Evolutionary conservation across 2,113 vertebrate species (phyloP).

Genomic region (Paramormyrops kingsleyae): DNA sequence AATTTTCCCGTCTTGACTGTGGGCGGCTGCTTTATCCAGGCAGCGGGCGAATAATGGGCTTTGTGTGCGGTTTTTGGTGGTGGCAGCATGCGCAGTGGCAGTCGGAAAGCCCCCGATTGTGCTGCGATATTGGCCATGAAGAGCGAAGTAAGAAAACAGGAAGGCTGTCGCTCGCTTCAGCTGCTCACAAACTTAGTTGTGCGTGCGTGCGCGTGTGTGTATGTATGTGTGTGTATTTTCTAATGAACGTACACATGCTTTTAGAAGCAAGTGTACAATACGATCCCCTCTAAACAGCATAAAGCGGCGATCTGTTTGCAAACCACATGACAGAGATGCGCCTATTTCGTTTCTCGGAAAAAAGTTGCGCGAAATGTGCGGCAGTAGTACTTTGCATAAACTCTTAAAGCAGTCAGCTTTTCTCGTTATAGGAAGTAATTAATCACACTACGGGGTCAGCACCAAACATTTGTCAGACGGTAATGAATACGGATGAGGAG

Average conservation of each 20-base stretch:
- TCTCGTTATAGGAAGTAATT: background rate
- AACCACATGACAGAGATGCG: background rate
- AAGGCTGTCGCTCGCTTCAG: background rate
- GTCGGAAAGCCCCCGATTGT: slow-evolving; percentile 13
- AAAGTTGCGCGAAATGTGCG: background rate
- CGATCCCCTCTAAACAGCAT: background rate
- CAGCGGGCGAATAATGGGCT: background rate
- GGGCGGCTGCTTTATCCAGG: background rate
- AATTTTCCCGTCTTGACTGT: background rate
- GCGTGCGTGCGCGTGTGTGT: background rate
- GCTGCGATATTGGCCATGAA: slow-evolving; percentile 5
- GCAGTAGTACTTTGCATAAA: background rate
- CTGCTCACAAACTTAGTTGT: background rate
- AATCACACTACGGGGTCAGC: background rate
- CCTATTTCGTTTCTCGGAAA: background rate
- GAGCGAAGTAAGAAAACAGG: slow-evolving; percentile 1
- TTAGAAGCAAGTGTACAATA: background rate
- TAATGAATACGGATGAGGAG: background rate
- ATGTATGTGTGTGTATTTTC: background rate
- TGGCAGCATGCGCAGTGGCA: background rate
- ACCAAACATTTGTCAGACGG: background rate
- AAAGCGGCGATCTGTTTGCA: background rate
- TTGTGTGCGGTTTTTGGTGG: slow-evolving; percentile 1
- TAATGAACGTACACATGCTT: background rate
- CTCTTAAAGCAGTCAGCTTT: background rate